phyloP scores from a whole-genome alignment of 1,140 invertebrate species.

The Megalopta genalis region DNA sequence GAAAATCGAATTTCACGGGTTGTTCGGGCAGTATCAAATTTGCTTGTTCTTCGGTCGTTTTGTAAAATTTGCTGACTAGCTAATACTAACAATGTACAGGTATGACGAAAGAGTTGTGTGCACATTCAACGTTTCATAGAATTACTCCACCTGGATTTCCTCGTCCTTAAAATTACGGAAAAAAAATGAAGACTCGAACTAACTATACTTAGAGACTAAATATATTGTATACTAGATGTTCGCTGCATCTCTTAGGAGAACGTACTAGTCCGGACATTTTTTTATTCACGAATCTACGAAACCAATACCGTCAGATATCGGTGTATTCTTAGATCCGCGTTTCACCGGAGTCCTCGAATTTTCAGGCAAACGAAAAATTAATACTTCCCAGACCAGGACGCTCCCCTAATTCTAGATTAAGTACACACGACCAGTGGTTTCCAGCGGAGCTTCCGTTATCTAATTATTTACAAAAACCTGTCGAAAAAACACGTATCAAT shows the following conservation, averaged over 20 bases:
- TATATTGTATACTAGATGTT: conserved; percentile 18
- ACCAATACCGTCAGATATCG: no score
- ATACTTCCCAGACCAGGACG: no score
- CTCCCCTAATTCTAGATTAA: conserved; percentile 30
- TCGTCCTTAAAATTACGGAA: conserved; percentile 47
- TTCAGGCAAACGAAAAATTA: no score
- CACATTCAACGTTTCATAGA: conserved; percentile 49
- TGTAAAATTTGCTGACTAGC: conserved; percentile 60
- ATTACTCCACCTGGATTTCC: conserved; percentile 49
- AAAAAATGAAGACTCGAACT: conserved; percentile 42
- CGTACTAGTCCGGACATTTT: no score
- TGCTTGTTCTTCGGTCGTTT: neutral
- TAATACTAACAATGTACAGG: conserved; percentile 59
- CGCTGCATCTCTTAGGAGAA: neutral
- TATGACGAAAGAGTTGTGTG: conserved; percentile 29
- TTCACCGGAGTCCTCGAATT: no score
- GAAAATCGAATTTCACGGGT: conserved; percentile 18
- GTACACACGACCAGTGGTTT: conserved; percentile 42
- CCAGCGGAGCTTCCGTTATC: conserved; percentile 36
- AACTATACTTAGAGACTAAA: conserved; percentile 52
- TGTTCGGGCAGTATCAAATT: conserved; percentile 42
- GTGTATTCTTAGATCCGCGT: no score
- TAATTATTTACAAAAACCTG: neutral
- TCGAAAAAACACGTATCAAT: conserved; percentile 10
- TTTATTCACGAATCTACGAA: no score